Conservation (phyloP, 2,888 invertebrate species). For the Leuctra nigra region DNA sequence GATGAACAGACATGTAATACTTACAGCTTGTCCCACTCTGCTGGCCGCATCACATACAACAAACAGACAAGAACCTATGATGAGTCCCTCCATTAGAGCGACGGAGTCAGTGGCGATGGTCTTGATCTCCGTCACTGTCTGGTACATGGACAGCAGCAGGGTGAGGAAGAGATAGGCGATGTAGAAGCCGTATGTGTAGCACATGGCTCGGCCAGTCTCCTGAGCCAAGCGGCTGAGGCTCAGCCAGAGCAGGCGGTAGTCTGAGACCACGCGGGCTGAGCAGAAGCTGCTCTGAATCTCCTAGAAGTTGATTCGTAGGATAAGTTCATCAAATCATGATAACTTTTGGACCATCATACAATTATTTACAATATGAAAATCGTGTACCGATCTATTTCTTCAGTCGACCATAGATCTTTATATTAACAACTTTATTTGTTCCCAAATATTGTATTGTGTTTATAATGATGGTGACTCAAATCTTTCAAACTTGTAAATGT, state of each 20-base stretch:
- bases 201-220: constrained; percentile 58
- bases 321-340: no score
- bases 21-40: constrained; percentile 63
- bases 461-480: no score
- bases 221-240: constrained; percentile 60
- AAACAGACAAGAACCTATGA: constrained; percentile 61
- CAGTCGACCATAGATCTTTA: no score
- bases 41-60: constrained; percentile 69
- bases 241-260: constrained; percentile 64
- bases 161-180: constrained; percentile 63
- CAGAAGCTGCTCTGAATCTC: background rate
- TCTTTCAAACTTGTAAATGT: no score
- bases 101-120: constrained; percentile 64
- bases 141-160: constrained; percentile 68
- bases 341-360: no score
- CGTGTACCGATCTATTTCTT: no score
- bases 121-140: constrained; percentile 63
- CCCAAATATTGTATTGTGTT: no score
- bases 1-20: no score
- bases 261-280: constrained; percentile 60
- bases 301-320: background rate
- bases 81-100: constrained; percentile 58
- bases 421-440: no score
- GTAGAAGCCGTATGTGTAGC: constrained; percentile 61
- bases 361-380: no score